These are phyloP conservation scores for Aurelia aurita complex sp. Pacific DNA, from an alignment of 30 jellyfish, hydroid and myxozoan species.

Conservation along the genomic window DNA sequence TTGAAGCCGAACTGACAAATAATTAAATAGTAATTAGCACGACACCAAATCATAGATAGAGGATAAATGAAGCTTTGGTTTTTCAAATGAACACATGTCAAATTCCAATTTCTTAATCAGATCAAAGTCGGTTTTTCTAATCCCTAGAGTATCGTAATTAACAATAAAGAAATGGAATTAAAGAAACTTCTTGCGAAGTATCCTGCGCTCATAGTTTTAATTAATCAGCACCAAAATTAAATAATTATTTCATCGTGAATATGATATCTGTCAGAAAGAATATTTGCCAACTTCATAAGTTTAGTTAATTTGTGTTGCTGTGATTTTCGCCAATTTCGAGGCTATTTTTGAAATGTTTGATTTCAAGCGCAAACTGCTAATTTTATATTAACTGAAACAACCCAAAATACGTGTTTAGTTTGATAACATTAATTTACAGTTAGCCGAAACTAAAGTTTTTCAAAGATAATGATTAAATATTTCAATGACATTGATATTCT, in stretches of 20 bases:
- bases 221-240: background rate
- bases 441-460: too few relatives aligned
- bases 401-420: too few relatives aligned
- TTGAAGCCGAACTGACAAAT: too few relatives aligned
- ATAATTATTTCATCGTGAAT: background rate
- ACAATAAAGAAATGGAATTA: background rate
- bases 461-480: too few relatives aligned
- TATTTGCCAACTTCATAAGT: background rate
- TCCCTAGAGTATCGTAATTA: background rate
- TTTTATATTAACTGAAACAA: too few relatives aligned
- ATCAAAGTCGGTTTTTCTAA: background rate
- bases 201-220: background rate
- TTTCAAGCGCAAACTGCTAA: too few relatives aligned
- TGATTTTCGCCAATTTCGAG: background rate
- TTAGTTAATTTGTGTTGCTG: background rate
- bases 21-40: too few relatives aligned
- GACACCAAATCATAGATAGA: too few relatives aligned
- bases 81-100: constrained; percentile 1
- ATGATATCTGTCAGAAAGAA: background rate
- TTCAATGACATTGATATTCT: too few relatives aligned
- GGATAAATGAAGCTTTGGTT: background rate
- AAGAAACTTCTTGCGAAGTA: background rate
- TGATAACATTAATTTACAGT: too few relatives aligned
- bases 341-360: too few relatives aligned
- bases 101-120: background rate